Evolutionary conservation across 1,140 invertebrate species (phyloP).

Genomic region (Battus philenor): DNA sequence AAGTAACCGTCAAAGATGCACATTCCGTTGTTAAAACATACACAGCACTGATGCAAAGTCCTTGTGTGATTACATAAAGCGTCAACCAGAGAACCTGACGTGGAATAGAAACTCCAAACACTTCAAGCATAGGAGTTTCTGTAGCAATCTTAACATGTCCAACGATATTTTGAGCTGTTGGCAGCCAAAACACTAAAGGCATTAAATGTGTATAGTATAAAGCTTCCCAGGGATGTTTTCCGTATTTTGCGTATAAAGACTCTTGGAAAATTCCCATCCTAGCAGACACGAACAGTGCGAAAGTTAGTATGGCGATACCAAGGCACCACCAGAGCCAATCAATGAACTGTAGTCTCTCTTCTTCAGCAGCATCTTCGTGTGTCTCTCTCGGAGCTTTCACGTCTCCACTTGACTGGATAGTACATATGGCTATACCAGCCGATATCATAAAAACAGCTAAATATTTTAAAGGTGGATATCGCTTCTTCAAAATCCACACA

Average conservation of each 20-base stretch:
- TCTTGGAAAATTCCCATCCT: conserved; percentile 98
- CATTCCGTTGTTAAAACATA: conserved; percentile 96
- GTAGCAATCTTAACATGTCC: conserved; percentile 81
- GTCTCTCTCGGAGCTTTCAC: conserved; percentile 74
- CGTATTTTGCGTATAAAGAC: conserved; percentile 88
- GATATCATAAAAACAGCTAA: conserved; percentile 95
- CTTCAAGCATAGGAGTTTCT: conserved; percentile 74
- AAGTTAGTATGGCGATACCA: conserved; percentile 90
- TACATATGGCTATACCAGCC: conserved; percentile 93
- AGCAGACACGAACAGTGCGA: conserved; percentile 95
- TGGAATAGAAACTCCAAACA: conserved; percentile 79
- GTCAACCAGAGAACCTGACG: conserved; percentile 87
- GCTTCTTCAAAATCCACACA: conserved; percentile 91
- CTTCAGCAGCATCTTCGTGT: conserved; percentile 60
- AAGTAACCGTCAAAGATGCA: conserved; percentile 94
- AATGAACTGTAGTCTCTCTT: conserved; percentile 69
- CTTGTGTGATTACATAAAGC: conserved; percentile 94
- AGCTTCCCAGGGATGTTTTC: conserved; percentile 96
- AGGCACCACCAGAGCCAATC: conserved; percentile 89
- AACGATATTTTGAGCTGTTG: conserved; percentile 85
- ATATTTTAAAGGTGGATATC: conserved; percentile 92
- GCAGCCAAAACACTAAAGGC: conserved; percentile 89
- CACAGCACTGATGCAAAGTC: conserved; percentile 96
- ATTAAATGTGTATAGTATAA: conserved; percentile 96
- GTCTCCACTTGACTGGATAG: conserved; percentile 88